Evolutionary conservation across 1,140 invertebrate genomes (phyloP).

Genomic region (Hycleus cichorii): DNA sequence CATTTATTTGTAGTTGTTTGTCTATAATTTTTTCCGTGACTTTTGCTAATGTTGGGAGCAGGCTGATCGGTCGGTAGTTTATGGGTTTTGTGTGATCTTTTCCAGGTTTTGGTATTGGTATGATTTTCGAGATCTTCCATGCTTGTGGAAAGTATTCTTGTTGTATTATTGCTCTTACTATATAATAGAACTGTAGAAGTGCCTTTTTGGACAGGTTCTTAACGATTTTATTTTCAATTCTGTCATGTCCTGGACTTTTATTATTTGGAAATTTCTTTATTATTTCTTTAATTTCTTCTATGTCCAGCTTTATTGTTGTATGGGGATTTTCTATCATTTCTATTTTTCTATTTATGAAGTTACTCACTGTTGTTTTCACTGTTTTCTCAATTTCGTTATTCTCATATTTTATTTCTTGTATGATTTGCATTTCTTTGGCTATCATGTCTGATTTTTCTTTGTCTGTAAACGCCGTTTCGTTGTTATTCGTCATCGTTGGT

Average conservation of each 20-base stretch:
- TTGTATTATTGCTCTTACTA: constrained; percentile 32
- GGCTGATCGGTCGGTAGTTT: constrained; percentile 38
- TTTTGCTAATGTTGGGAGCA: constrained; percentile 34
- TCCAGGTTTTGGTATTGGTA: constrained; percentile 32
- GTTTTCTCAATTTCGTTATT: not conserved
- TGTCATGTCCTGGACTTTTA: constrained; percentile 33
- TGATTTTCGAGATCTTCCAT: constrained; percentile 35
- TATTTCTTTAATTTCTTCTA: not conserved
- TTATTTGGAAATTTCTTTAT: constrained; percentile 19
- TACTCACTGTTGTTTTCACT: not conserved
- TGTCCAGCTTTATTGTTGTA: not conserved
- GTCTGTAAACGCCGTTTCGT: not conserved
- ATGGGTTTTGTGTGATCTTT: constrained; percentile 24
- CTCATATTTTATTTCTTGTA: not conserved
- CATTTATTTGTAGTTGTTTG: constrained; percentile 17
- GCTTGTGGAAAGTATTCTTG: constrained; percentile 26
- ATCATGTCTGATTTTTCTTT: not conserved
- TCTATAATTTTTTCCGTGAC: constrained; percentile 35
- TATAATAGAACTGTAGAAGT: constrained; percentile 25
- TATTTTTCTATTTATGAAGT: not conserved
- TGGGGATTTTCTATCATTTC: not conserved
- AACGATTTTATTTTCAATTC: constrained; percentile 23
- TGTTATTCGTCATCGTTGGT: no score
- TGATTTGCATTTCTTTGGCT: not conserved
- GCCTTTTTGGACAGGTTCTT: constrained; percentile 26